A percentile compares a stretch with the other conserved stretches of the same genome.
Conservation (phyloP, 2,888 invertebrate species). For the Cryptosula pallasiana region DNA sequence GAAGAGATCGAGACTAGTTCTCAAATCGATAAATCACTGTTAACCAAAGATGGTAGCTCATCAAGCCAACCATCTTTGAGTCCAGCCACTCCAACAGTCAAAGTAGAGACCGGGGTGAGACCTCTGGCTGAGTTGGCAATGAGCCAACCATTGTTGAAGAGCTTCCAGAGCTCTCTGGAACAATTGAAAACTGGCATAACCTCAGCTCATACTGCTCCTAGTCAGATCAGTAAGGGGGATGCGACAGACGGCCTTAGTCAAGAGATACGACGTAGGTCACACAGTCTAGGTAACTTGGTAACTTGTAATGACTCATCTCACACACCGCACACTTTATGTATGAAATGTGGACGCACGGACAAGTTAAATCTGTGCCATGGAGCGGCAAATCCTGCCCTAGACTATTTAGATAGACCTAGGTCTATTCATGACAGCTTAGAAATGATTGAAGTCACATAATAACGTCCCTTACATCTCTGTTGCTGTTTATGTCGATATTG, state of each 20-base stretch:
- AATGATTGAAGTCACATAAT: neutral
- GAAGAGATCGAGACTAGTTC: neutral
- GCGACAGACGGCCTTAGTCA: neutral
- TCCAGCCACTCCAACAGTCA: neutral
- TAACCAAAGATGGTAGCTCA: neutral
- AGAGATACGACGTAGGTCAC: neutral
- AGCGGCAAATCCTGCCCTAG: neutral
- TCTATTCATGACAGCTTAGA: constrained; percentile 16
- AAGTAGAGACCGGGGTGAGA: too few relatives aligned
- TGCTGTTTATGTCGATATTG: neutral
- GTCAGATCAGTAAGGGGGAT: neutral
- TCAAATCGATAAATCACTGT: neutral
- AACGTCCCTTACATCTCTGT: neutral
- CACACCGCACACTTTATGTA: neutral
- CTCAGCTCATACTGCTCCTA: constrained; percentile 1
- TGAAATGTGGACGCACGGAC: constrained; percentile 17
- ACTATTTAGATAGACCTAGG: neutral
- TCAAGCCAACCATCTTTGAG: constrained; percentile 15
- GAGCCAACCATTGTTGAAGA: neutral
- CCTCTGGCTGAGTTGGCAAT: neutral
- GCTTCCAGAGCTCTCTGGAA: neutral
- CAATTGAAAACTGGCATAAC: constrained; percentile 4
- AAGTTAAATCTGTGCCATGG: neutral
- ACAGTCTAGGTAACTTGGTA: constrained; percentile 19
- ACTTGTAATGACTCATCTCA: neutral